Evolutionary conservation across 2,113 vertebrate species (phyloP).

Genomic region (Aspidoscelis tigris): DNA sequence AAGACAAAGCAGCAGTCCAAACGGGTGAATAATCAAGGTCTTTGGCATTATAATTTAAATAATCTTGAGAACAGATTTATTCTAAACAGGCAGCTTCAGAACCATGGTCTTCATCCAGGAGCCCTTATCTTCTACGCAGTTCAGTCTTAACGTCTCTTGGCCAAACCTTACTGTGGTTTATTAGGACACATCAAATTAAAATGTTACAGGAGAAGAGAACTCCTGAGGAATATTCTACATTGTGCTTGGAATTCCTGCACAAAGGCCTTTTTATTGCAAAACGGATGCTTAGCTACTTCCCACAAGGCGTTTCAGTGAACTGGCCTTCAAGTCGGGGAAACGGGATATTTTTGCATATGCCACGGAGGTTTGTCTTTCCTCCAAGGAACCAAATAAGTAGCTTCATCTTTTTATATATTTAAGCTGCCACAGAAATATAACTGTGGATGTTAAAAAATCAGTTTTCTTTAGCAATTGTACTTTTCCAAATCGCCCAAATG

Average conservation of each 20-base stretch:
- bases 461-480: not conserved
- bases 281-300: fast-evolving
- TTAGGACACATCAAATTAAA: not conserved
- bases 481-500: slow-evolving; percentile 10
- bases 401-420: slow-evolving; percentile 1
- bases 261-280: not conserved
- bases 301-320: slow-evolving; percentile 20
- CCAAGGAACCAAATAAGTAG: not conserved
- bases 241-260: slow-evolving; percentile 18
- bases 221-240: fast-evolving
- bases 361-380: slow-evolving; percentile 10
- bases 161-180: not conserved
- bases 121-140: not conserved
- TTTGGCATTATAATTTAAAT: not conserved
- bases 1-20: not conserved
- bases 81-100: not conserved
- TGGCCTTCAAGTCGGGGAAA: slow-evolving; percentile 37
- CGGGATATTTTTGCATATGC: slow-evolving; percentile 23
- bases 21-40: not conserved
- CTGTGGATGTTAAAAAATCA: slow-evolving; percentile 1
- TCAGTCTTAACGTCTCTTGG: not conserved
- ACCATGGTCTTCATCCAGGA: not conserved
- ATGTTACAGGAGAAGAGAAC: not conserved
- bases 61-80: not conserved
- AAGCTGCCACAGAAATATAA: slow-evolving; percentile 49